These are phyloP conservation scores for Archivesica marissinica DNA, from an alignment of 1,140 invertebrate species.

Conservation along the genomic window DNA sequence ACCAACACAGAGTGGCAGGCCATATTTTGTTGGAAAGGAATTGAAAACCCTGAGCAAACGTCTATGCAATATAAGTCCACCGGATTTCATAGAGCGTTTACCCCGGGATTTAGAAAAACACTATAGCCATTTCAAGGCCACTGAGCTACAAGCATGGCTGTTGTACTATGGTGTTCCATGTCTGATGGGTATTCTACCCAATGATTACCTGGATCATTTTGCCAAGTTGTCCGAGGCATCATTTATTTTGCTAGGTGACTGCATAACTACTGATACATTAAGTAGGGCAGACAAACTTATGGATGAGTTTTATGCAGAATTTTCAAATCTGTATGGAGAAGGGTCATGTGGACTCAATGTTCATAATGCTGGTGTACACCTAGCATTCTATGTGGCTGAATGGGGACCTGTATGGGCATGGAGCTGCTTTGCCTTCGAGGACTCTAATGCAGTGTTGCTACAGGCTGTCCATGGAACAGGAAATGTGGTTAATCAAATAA, in stretches of 20 bases:
- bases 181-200: slow-evolving; percentile 16
- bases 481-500: slow-evolving; percentile 50
- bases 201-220: slow-evolving; percentile 55
- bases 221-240: slow-evolving; percentile 51
- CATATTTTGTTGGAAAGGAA: slow-evolving; percentile 55
- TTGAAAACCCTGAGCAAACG: slow-evolving; percentile 34
- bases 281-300: slow-evolving; percentile 31
- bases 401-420: slow-evolving; percentile 62
- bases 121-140: slow-evolving; percentile 30
- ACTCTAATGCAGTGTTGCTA: slow-evolving; percentile 55
- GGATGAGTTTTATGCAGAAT: slow-evolving; percentile 52
- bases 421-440: slow-evolving; percentile 67
- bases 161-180: slow-evolving; percentile 13
- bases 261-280: slow-evolving; percentile 28
- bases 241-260: slow-evolving; percentile 56
- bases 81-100: slow-evolving; percentile 51
- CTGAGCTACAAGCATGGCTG: slow-evolving; percentile 29
- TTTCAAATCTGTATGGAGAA: slow-evolving; percentile 30
- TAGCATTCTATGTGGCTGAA: slow-evolving; percentile 51
- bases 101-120: slow-evolving; percentile 55
- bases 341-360: slow-evolving; percentile 60
- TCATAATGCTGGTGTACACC: slow-evolving; percentile 48
- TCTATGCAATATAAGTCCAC: slow-evolving; percentile 40
- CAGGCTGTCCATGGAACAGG: slow-evolving; percentile 66
- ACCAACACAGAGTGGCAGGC: slow-evolving; percentile 28